Conservation (phyloP, 2,113 vertebrate species). For the Pimephales promelas region DNA sequence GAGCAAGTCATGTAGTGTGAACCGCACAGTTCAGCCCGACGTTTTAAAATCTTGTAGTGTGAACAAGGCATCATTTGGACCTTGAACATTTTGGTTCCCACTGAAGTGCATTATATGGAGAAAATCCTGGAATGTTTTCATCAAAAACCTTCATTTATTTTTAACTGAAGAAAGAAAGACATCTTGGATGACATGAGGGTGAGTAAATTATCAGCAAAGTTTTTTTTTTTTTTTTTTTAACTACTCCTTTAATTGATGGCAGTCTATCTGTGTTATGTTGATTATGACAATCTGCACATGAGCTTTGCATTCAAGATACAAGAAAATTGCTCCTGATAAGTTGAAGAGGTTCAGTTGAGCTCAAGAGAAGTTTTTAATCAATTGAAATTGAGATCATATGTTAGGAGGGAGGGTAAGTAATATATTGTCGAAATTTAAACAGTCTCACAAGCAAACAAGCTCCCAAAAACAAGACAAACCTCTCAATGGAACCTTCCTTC, state of each 20-base stretch:
- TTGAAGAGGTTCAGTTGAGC: not conserved
- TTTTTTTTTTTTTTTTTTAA: no score
- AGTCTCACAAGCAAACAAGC: not conserved
- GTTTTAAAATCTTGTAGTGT: no score
- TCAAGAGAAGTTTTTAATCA: not conserved
- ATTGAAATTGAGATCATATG: not conserved
- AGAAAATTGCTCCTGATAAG: not conserved
- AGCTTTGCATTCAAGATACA: not conserved
- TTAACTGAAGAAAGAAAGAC: no score
- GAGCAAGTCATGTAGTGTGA: no score
- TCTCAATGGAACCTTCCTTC: not conserved
- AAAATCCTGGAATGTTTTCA: no score
- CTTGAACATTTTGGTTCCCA: no score
- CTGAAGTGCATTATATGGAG: no score
- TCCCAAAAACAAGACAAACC: not conserved
- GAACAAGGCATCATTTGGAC: no score
- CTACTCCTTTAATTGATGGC: slow-evolving; percentile 19
- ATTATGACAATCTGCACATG: slow-evolving; percentile 6
- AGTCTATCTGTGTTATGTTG: not conserved
- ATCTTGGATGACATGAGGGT: no score
- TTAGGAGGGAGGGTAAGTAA: not conserved
- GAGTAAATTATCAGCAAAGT: no score
- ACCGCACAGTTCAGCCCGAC: no score
- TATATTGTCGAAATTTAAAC: not conserved
- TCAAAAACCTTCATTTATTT: no score